Base-by-base conservation (phyloP, 1,140 invertebrate species). In the Oedothorax gibbosus region DNA sequence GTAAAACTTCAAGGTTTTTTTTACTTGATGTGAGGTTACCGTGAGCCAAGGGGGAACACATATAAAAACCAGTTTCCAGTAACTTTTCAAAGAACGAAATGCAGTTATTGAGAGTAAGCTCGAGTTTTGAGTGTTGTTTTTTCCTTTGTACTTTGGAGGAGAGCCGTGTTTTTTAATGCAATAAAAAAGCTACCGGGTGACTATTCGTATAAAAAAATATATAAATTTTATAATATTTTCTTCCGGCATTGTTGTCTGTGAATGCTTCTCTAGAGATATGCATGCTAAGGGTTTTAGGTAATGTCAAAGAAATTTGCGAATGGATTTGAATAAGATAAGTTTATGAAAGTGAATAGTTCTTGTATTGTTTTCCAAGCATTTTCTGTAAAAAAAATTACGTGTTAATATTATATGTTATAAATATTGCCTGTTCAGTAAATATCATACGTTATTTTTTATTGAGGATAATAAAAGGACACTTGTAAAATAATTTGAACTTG, bases 101-200 rank as follows among this genome's bases (percentile, higher is more conserved):
- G 72, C 72, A 35, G 35, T 75, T 75, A 57, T 75, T 57, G 72
- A 75, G 72, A 75, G 72, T 60, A 53, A 75, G 57, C 72, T 75
- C 57, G 57, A 57, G 57, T 75, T 75, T 75, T 56, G 53, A 50
- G 51, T 35, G 69, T 51, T 20, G 51, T 51, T 20, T 71, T 71
- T n/a, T n/a, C 18, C 72, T 57, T 57, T 35, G 57, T 62, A 15
- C 57, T 18, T 57, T 35, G 51, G 56, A 57, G 53, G 18, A 15
- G 18, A 62, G 72, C 72, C 54, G 54, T 60, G n/a, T 71, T 71
- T 71, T 71, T 71, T 71, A 71, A 71, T 71, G 69, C 54, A 53
- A 18, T 51, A 10, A 53, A 51, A 71, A 71, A 71, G 50, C 54
- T 49, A 71, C 35, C 69, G 69, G 69, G n/a, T 71, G 50, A 35